phyloP scores from a whole-genome alignment of 2,797 vertebrate genomes.

The Diplodus sargus region DNA sequence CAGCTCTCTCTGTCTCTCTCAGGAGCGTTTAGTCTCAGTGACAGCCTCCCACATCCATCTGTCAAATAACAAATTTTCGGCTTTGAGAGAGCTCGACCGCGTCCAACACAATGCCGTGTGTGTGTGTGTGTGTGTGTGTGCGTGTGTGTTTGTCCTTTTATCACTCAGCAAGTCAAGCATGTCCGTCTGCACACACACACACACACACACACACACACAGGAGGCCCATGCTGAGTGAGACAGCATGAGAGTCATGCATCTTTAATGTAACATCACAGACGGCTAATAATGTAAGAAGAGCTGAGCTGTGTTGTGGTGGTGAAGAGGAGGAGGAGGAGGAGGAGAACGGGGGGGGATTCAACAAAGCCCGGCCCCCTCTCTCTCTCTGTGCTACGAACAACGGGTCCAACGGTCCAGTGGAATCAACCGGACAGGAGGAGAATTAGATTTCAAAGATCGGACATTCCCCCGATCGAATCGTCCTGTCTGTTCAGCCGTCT shows the following conservation, averaged over 20 bases:
- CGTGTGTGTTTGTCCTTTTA: constrained; percentile 40
- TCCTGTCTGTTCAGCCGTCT: constrained; percentile 34
- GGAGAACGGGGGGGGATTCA: constrained; percentile 1
- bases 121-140: constrained; percentile 5
- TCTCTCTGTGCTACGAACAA: constrained; percentile 3
- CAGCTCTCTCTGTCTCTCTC: constrained; percentile 72
- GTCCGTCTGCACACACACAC: constrained; percentile 19
- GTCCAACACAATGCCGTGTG: constrained; percentile 66
- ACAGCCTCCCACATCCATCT: constrained; percentile 88
- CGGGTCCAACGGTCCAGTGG: constrained; percentile 10
- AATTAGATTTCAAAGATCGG: constrained; percentile 33
- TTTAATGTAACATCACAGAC: constrained; percentile 85
- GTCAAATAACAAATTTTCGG: constrained; percentile 81
- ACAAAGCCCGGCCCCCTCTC: constrained; percentile 10
- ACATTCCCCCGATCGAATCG: constrained; percentile 45
- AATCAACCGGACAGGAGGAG: constrained; percentile 1
- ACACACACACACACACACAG: constrained; percentile 32
- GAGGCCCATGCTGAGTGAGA: constrained; percentile 76
- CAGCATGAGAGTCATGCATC: constrained; percentile 84
- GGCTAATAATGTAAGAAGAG: constrained; percentile 84
- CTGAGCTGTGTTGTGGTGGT: constrained; percentile 48
- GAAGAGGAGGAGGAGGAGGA: neutral
- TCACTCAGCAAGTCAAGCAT: constrained; percentile 38
- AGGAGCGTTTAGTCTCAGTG: constrained; percentile 81
- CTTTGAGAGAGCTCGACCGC: constrained; percentile 68